phyloP scores from a whole-genome alignment of 2,797 vertebrate species.

The Tamandua tetradactyla region DNA sequence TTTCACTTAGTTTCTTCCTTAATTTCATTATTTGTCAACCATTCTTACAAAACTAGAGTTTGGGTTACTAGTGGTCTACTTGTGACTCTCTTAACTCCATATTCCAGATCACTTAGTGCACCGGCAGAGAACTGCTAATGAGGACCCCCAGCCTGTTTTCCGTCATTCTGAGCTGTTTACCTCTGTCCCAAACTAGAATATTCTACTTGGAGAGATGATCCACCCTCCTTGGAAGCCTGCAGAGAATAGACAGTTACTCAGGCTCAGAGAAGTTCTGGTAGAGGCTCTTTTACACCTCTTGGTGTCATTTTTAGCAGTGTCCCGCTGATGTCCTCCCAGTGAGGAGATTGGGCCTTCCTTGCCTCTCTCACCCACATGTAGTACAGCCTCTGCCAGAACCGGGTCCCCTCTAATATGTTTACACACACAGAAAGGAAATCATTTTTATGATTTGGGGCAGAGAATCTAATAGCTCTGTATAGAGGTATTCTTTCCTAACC shows the following conservation, averaged over 20 bases:
- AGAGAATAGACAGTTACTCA: not conserved
- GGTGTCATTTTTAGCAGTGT: not conserved
- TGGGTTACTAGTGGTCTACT: not conserved
- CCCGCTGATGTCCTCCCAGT: too few relatives aligned
- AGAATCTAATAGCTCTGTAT: not conserved
- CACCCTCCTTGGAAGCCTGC: not conserved
- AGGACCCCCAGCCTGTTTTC: not conserved
- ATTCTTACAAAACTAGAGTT: not conserved
- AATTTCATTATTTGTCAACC: not conserved
- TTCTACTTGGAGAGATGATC: not conserved
- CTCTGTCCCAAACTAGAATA: too few relatives aligned
- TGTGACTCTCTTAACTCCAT: not conserved
- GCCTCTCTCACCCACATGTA: not conserved
- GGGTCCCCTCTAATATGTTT: not conserved
- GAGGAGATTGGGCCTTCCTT: not conserved
- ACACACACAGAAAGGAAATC: not conserved
- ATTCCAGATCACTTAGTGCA: not conserved
- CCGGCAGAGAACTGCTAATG: not conserved
- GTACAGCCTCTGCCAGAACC: not conserved
- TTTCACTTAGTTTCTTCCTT: not conserved
- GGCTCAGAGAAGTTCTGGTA: not conserved
- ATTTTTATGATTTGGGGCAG: not conserved
- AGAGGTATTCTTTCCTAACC: not conserved
- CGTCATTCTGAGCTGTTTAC: not conserved
- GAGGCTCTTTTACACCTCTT: not conserved